Evolutionary conservation across 2,113 vertebrate genomes (phyloP), one percentile per base, ranked within the genome.

Genomic region (Tiliqua scincoides): DNA sequence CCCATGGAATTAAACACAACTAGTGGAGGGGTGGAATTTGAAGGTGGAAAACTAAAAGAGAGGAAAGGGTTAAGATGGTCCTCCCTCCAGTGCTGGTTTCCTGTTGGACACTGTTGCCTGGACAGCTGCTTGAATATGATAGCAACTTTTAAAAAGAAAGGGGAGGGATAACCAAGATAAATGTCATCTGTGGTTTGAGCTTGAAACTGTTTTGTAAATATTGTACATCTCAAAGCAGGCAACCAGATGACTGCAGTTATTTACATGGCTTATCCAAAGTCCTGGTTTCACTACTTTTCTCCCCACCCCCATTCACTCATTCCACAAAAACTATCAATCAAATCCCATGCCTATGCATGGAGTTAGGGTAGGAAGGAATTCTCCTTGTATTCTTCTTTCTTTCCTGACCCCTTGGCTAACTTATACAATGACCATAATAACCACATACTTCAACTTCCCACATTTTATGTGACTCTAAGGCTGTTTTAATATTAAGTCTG

Each of bases 181-280:
- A n/a, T 57, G 75, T 54, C 74, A 15, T 18, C 14, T 59, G 4
- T 23, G 57, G 48, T 57, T 32, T n/a, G 5, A 76, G 30, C 32
- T 0, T 62, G 77, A 70, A 61, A 40, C 63, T 67, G 52, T 8
- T 59, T 2, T 11, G 21, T 12, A 32, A 32, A 52, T 1, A 20
- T 82, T 21, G 4, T 27, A 25, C 21, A 70, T 30, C 15, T 76
- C n/a, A 21, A 30, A 82, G 68, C 23, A n/a, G n/a, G 1, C 32
- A 37, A 15, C 17, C 0, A 18, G 75, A 27, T 12, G 20, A 25
- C 27, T 57, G 2, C 1, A 15, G 57, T 54, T 1, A 0, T 0
- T 35, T 71, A 61, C 48, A 83, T 63, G 70, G 14, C 61, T 63
- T 4, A 43, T 15, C 0, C 0, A 0, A 0, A 10, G 25, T 5